phyloP scores from a whole-genome alignment of 2,113 vertebrate genomes.

The Micronycteris hirsuta region DNA sequence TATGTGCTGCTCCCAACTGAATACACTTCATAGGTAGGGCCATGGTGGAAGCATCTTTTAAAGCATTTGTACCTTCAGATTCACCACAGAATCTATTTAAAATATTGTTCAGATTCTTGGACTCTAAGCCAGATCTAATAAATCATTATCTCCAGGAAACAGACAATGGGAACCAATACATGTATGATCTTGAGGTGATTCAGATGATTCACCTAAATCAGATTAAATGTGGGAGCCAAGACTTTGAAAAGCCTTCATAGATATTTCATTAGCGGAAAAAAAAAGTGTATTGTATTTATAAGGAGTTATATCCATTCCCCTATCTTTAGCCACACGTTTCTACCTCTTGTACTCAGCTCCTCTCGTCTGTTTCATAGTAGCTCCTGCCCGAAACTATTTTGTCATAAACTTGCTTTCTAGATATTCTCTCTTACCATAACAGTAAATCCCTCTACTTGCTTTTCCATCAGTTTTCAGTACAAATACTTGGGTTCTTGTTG shows the following conservation, averaged over 20 bases:
- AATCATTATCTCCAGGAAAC: neutral
- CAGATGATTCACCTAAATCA: neutral
- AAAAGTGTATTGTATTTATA: neutral
- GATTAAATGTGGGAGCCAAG: neutral
- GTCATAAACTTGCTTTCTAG: neutral
- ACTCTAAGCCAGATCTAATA: neutral
- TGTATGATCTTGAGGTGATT: neutral
- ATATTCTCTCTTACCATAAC: neutral
- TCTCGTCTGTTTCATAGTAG: neutral
- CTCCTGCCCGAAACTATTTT: neutral
- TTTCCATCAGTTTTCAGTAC: neutral
- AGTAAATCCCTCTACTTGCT: neutral
- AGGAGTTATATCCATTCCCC: neutral
- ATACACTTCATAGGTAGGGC: neutral
- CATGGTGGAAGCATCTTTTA: neutral
- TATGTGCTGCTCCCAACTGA: neutral
- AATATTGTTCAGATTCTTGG: neutral
- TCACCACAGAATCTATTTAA: neutral
- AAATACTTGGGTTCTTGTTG: neutral
- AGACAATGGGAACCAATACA: neutral
- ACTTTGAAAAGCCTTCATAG: neutral
- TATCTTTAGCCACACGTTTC: neutral
- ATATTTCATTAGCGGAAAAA: neutral
- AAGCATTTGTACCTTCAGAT: neutral
- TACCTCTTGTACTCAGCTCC: neutral